Base-by-base conservation (phyloP, 2,113 vertebrate genomes). In the Calidris pygmaea region DNA sequence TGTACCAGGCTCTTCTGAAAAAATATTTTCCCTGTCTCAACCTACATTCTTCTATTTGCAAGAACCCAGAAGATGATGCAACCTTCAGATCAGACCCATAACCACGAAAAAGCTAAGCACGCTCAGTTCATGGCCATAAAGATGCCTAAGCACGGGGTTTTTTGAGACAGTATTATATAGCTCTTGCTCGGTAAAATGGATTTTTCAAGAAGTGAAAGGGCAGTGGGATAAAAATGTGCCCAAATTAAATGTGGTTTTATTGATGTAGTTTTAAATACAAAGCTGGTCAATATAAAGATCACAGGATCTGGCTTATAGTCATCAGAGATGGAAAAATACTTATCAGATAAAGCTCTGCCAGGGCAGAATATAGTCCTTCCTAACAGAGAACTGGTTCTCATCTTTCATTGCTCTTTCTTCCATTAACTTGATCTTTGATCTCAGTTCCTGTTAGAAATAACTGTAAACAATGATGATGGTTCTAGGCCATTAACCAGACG, bases 361-460 rank as follows among this genome's bases (percentile, higher is more conserved):
- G 60, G 60, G 34, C 72, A 90, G 75, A 94, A 74, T 59, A 74
- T 32, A 47, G 32, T 67, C 12, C n/a, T n/a, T 63, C 41, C 72
- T 81, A 41, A 63, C 35, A 77, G 59, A 85, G 53, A 16, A 45
- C 29, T 37, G 65, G 27, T 34, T 95, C 74, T 94, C 88, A 43
- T 81, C 79, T 86, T 94, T 74, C 79, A 74, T 35, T 93, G 72
- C 52, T 90, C 88, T 88, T 94, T 92, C 88, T 95, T 95, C 83
- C 83, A 87, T 92, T 94, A 88, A 80, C 83, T 77, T 86, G 75
- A 90, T 86, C 90, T 91, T 95, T 93, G 81, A 87, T 96, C 92
- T 96, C 68, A 68, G 93, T 92, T 94, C 85, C 90, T 78, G 59
- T 78, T 86, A 86, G 73, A 94, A 94, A 81, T 93, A 92, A 84